Conservation (phyloP, 2,113 vertebrate species). For the Tetraodon nigroviridis region DNA sequence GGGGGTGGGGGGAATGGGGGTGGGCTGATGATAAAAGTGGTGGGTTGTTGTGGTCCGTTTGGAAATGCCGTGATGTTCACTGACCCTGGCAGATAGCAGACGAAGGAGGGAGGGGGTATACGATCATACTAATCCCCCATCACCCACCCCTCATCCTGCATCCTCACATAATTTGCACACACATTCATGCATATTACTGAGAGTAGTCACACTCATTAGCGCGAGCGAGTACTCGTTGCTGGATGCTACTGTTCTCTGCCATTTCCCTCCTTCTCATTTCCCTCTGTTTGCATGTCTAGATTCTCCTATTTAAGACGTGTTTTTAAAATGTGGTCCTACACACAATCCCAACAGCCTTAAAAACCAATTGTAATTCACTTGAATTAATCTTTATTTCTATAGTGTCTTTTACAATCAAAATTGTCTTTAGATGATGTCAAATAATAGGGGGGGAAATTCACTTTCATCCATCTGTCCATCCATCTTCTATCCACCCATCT, state of each 20-base stretch:
- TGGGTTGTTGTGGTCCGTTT: constrained; percentile 29
- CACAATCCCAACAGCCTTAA: constrained; percentile 1
- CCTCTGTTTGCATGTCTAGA: constrained; percentile 24
- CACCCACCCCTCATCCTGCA: constrained; percentile 10
- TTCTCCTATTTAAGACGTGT: constrained; percentile 20
- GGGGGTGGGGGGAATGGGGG: constrained; percentile 3
- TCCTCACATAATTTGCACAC: constrained; percentile 23
- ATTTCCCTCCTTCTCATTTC: constrained; percentile 27
- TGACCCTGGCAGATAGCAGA: constrained; percentile 67
- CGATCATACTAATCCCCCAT: constrained; percentile 64
- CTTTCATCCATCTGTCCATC: background rate
- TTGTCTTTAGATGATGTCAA: too few relatives aligned
- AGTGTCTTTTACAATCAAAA: too few relatives aligned
- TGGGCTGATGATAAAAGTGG: background rate
- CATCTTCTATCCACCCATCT: background rate
- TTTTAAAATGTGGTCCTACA: background rate
- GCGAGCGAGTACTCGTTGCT: constrained; percentile 51
- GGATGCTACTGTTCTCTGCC: constrained; percentile 12
- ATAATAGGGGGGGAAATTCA: too few relatives aligned
- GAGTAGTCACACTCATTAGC: constrained; percentile 70
- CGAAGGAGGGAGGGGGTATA: constrained; percentile 48
- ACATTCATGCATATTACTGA: constrained; percentile 18
- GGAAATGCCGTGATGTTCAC: constrained; percentile 51
- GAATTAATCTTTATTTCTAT: too few relatives aligned
- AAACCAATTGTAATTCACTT: too few relatives aligned